Conservation (phyloP, 2,888 invertebrate genomes). For the Tipula vernalis region DNA sequence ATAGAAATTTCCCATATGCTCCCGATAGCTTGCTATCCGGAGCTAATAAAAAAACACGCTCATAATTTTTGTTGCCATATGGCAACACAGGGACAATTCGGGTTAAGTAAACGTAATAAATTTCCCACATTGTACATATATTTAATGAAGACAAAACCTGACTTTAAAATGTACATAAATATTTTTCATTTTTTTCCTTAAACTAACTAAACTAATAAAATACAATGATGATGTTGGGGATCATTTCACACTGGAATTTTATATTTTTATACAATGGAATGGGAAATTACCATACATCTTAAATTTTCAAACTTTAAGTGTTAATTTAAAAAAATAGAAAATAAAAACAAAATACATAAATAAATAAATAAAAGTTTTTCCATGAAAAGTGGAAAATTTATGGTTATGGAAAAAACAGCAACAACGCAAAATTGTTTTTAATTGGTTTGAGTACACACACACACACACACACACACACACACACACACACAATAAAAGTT, state of each 20-base stretch:
- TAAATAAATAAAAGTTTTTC: not conserved
- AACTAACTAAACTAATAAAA: not conserved
- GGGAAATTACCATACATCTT: not conserved
- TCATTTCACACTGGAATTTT: not conserved
- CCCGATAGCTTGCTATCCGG: no score
- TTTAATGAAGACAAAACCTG: not conserved
- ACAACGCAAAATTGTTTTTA: not conserved
- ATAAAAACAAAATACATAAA: not conserved
- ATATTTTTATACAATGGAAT: not conserved
- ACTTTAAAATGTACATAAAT: not conserved
- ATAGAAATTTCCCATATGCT: no score
- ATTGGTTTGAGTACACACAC: not conserved
- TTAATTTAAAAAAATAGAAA: not conserved
- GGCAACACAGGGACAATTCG: no score
- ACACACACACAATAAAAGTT: not conserved
- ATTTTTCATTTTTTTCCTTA: not conserved
- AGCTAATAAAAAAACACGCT: no score
- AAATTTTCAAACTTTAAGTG: not conserved
- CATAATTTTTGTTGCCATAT: no score
- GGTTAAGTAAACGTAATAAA: not conserved
- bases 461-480: not conserved
- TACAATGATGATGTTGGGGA: not conserved
- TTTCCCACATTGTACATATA: not conserved
- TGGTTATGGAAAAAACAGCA: not conserved
- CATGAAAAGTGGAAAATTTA: not conserved